Base-by-base conservation (phyloP, 1,140 invertebrate genomes). In the Leptopilina boulardi region DNA sequence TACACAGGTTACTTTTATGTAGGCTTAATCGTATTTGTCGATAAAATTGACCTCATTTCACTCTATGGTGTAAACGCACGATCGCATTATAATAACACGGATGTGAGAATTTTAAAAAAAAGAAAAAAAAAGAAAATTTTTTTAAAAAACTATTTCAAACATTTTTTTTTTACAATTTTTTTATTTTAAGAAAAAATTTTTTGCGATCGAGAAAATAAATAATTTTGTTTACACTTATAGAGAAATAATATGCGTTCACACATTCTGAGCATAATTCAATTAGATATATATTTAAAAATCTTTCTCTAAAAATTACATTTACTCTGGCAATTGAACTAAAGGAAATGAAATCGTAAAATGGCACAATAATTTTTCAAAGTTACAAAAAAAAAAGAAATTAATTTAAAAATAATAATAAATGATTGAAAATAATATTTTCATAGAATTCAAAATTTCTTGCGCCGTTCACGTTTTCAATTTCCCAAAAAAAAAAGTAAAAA, bases 11-110 rank as follows among this genome's bases (percentile, higher is more conserved):
- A 34, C 30, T 81, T n/a, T 73, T 51, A 78, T 38, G 72, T 81
- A 77, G 77, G 75, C 77, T 77, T 83, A 83, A 83, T 82, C 74
- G 75, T 83, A 85, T 80, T 82, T 84, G 80, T 84, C 80, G 77
- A 82, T 80, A 82, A 80, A 84, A 83, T 83, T 83, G 83, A 85
- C 82, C 74, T 83, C 59, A 82, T 80, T 78, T 77, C 47, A 51
- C 75, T 75, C 56, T 75, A 56, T 73, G 18, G 71, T 78, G 73
- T 23, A 66, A 66, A 66, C 56, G 59, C 59, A 66, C 59, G 59
- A 34, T 66, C 59, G 26, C 13, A 66, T 66, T 66, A n/a, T n/a
- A 30, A 21, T 8, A 30, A 66, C 26, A 26, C 13, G 11, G 11
- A 1, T 21, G 21, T 21, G 19, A 59, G 18, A 23, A 59, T 59